Conservation (phyloP, 35 echinoderm and acorn worm species). For the Apostichopus japonicus region DNA sequence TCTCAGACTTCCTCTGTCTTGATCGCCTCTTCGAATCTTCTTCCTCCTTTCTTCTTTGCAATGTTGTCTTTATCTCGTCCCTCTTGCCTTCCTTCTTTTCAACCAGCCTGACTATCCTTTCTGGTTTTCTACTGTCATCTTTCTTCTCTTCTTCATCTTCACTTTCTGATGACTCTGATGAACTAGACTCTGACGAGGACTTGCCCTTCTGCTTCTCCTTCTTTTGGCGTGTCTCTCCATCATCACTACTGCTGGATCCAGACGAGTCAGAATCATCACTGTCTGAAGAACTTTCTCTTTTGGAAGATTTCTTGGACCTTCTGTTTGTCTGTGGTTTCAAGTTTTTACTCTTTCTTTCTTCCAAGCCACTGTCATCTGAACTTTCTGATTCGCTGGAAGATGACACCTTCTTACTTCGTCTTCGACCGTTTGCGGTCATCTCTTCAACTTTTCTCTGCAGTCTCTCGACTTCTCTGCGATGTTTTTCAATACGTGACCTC, state of each 20-base stretch:
- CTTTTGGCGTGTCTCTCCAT: not conserved
- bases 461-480: not conserved
- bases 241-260: not conserved
- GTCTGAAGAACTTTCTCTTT: not conserved
- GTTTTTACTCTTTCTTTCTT: not conserved
- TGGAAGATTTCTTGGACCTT: not conserved
- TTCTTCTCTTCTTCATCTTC: not conserved
- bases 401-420: not conserved
- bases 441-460: conserved; percentile 24
- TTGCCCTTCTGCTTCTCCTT: not conserved
- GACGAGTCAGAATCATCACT: not conserved
- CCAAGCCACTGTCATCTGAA: not conserved
- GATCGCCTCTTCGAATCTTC: not conserved
- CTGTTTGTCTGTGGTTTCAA: not conserved
- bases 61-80: not conserved
- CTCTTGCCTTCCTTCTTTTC: not conserved
- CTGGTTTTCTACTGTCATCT: not conserved
- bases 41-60: not conserved
- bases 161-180: not conserved
- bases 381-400: conserved; percentile 15
- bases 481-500: not conserved
- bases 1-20: conserved; percentile 34
- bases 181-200: not conserved
- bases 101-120: not conserved
- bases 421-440: not conserved